These are phyloP conservation scores for Meleagris gallopavo DNA, from an alignment of 2,113 vertebrate species.

Conservation along the genomic window DNA sequence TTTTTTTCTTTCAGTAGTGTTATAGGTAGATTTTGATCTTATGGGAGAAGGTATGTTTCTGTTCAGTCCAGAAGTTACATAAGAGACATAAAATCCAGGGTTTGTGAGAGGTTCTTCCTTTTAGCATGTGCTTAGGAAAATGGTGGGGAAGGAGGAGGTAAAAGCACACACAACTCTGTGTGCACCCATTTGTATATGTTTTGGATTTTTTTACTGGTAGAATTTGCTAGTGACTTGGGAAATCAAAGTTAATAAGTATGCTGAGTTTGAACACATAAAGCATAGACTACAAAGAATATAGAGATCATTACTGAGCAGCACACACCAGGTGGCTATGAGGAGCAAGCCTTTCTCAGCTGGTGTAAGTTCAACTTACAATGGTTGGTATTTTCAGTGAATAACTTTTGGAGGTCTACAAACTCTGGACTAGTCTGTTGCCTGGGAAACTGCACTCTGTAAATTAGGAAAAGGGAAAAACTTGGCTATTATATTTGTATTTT, in stretches of 20 bases:
- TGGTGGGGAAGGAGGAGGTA: background rate
- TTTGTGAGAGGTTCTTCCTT: background rate
- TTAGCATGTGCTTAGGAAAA: background rate
- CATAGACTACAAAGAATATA: background rate
- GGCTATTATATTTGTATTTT: background rate
- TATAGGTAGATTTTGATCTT: background rate
- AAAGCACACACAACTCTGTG: background rate
- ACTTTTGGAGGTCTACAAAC: constrained; percentile 9
- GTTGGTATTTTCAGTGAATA: constrained; percentile 1
- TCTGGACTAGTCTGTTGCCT: constrained; percentile 33
- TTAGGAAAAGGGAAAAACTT: background rate
- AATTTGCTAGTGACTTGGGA: background rate
- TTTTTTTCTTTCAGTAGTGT: background rate
- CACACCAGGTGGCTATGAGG: background rate
- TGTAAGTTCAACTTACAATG: background rate
- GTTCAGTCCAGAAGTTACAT: background rate
- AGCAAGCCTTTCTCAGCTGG: background rate
- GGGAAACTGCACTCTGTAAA: constrained; percentile 22
- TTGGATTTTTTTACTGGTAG: background rate
- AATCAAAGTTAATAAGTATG: background rate
- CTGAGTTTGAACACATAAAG: background rate
- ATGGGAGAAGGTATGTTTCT: background rate
- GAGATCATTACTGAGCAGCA: background rate
- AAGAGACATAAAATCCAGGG: background rate
- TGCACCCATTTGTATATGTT: background rate